Evolutionary conservation across 2,113 vertebrate genomes (phyloP), one percentile per base, ranked within the genome.

Genomic region (Labeo rohita): DNA sequence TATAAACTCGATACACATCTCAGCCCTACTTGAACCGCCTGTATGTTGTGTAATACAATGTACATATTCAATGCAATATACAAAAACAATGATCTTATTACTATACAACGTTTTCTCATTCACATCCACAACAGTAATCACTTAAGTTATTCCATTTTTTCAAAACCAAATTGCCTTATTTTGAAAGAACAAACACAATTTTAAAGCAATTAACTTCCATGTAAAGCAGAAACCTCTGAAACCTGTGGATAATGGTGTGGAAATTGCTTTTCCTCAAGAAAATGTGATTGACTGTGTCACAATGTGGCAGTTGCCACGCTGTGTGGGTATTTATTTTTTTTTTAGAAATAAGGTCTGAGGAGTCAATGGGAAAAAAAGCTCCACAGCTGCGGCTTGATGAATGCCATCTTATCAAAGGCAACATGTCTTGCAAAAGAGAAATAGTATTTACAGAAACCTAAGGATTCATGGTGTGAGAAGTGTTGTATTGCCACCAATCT

Each of bases 221-320:
- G n/a, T 50, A 63, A 66, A 81, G 12, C 36, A 4, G 61, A 81
- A 45, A 49, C 8, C 21, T 34, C 43, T 28, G 61, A 66, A 81
- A 81, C 79, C 45, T 66, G 61, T 66, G 43, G 8, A 50, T 81
- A 50, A 81, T 81, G 43, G 34, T 66, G 43, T 50, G 79, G 61
- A 81, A 81, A 81, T 81, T 81, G 61, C 79, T 81, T 81, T 81
- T 81, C 79, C 23, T 50, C 43, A 21, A 81, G 43, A 23, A 66
- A 81, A 81, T 49, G n/a, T 66, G 59, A 81, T 81, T 66, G 61
- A 81, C 54, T 80, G 54, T 52, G 70, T 77, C 59, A 80, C 43
- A 23, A 18, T 7, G 36, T 66, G 61, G 7, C 39, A 47, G 7
- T 8, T 28, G 18, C 43, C 79, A 6, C 0, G 34, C 16, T 47